A percentile compares a stretch with the other conserved stretches of the same genome.
Evolutionary conservation across 2,888 invertebrate genomes (phyloP).

Genomic region (Pseudococcus longispinus): DNA sequence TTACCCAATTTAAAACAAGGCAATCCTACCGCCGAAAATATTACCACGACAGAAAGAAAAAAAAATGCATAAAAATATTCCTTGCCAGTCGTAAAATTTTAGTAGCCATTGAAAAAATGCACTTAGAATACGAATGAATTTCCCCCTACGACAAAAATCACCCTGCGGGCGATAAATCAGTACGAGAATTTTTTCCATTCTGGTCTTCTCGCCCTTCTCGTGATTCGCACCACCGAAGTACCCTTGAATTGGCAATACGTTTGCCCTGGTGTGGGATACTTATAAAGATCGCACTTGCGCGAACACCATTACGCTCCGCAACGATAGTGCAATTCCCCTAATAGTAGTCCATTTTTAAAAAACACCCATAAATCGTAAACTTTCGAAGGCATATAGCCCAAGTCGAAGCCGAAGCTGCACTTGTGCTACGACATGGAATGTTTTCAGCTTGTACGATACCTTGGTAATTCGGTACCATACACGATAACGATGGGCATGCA

Average conservation of each 20-base stretch:
- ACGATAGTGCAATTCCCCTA: background rate
- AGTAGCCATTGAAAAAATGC: background rate
- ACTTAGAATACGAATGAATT: background rate
- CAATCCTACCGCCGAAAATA: background rate
- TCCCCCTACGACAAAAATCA: background rate
- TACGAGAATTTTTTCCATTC: background rate
- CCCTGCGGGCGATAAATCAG: background rate
- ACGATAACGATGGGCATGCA: background rate
- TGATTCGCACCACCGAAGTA: background rate
- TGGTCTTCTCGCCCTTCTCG: background rate
- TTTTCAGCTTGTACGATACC: background rate
- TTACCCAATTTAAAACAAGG: background rate
- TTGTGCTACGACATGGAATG: background rate
- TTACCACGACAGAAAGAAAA: background rate
- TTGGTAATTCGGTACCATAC: background rate
- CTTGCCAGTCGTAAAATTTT: background rate
- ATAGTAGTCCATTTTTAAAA: constrained; percentile 6
- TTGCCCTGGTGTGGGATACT: background rate
- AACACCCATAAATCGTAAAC: background rate
- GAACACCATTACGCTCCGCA: background rate
- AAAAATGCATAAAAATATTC: background rate
- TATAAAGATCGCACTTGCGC: background rate
- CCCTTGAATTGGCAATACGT: background rate
- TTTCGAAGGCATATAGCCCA: background rate
- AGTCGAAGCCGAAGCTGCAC: background rate